These are phyloP conservation scores for Rhombomys opimus DNA, from an alignment of 2,113 vertebrate genomes.

Conservation along the genomic window DNA sequence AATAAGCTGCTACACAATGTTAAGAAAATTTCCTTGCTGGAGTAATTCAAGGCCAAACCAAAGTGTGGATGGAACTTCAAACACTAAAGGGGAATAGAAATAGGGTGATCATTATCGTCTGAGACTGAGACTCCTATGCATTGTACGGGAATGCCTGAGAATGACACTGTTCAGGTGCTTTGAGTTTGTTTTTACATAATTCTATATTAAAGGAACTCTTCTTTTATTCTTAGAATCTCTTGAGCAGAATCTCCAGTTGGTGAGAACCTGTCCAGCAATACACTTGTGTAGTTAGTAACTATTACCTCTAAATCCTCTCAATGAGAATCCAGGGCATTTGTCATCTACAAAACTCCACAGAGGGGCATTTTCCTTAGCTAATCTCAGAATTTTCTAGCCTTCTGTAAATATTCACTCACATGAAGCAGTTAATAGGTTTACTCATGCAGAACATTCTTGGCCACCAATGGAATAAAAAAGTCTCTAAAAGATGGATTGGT, in stretches of 20 bases:
- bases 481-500: constrained; percentile 82
- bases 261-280: constrained; percentile 43
- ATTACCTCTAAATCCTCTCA: constrained; percentile 81
- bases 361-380: constrained; percentile 80
- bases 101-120: background rate
- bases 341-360: constrained; percentile 76
- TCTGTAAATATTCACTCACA: constrained; percentile 83
- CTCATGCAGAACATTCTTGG: constrained; percentile 87
- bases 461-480: constrained; percentile 74
- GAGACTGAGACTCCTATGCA: background rate
- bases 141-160: background rate
- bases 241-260: background rate
- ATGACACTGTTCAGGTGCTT: background rate
- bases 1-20: background rate
- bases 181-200: constrained; percentile 19
- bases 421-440: constrained; percentile 84
- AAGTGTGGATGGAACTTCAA: background rate
- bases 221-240: constrained; percentile 19
- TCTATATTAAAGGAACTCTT: constrained; percentile 37
- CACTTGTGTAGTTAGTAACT: constrained; percentile 71
- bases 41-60: background rate
- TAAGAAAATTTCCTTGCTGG: too few species aligned
- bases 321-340: constrained; percentile 83
- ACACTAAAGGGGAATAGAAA: background rate
- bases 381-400: constrained; percentile 85